A percentile compares a stretch with the other conserved stretches of the same genome.
These are phyloP conservation scores for Atlantisia rogersi DNA, from an alignment of 2,113 vertebrate species.

Conservation along the genomic window DNA sequence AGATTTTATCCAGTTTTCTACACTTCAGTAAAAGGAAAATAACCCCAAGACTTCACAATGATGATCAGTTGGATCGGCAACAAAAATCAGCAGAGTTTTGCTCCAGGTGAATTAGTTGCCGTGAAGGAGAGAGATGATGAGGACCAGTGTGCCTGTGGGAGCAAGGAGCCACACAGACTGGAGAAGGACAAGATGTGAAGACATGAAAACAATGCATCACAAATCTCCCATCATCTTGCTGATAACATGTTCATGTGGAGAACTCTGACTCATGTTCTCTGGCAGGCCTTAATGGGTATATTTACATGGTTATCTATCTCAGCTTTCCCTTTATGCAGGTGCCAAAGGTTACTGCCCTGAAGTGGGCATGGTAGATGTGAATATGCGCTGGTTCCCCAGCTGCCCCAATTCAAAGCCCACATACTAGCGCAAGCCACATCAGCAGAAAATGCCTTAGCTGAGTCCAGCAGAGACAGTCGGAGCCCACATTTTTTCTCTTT, in stretches of 20 bases:
- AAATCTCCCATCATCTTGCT: constrained; percentile 16
- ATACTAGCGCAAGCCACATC: neutral
- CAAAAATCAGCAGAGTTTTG: constrained; percentile 36
- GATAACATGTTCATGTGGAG: neutral
- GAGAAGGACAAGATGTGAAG: neutral
- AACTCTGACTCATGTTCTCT: neutral
- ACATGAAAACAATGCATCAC: constrained; percentile 5
- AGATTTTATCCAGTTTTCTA: neutral
- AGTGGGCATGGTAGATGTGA: neutral
- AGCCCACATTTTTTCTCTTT: neutral
- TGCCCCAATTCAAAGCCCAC: neutral
- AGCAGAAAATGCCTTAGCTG: neutral
- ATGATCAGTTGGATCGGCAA: neutral
- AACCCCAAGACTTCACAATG: neutral
- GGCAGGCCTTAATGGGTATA: constrained; percentile 9
- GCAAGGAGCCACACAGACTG: neutral
- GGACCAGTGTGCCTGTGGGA: neutral
- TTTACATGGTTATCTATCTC: constrained; percentile 38
- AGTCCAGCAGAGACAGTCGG: neutral
- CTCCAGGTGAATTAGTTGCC: constrained; percentile 6
- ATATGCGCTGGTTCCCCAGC: neutral
- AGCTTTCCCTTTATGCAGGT: neutral
- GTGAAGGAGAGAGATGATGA: neutral
- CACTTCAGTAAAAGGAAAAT: neutral
- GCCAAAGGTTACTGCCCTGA: constrained; percentile 1